Conservation (phyloP, 1,140 invertebrate genomes). For the Leucophenga varia region DNA sequence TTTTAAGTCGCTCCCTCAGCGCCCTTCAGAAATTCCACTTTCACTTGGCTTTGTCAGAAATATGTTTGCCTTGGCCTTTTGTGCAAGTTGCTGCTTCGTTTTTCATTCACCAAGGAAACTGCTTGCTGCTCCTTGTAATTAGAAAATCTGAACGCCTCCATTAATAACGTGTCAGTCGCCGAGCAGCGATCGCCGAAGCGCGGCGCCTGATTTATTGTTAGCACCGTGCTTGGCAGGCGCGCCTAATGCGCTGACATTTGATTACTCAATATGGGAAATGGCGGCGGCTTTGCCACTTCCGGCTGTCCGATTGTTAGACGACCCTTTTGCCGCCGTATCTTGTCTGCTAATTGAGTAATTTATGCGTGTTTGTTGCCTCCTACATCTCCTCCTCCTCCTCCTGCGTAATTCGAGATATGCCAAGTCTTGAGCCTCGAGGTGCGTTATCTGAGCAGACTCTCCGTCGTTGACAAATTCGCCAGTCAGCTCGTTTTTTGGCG, state of each 20-base stretch:
- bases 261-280: constrained; percentile 35
- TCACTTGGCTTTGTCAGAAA: no score
- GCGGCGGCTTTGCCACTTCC: constrained; percentile 30
- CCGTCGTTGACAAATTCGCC: constrained; percentile 31
- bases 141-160: constrained; percentile 24
- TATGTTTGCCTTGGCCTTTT: constrained; percentile 16
- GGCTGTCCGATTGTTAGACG: constrained; percentile 21
- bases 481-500: constrained; percentile 34
- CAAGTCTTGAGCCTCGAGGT: constrained; percentile 27
- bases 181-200: constrained; percentile 10
- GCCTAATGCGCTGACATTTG: constrained; percentile 40
- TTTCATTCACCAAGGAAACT: not conserved
- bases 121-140: constrained; percentile 22
- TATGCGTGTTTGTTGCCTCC: constrained; percentile 36
- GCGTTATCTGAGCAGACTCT: constrained; percentile 33
- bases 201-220: constrained; percentile 19
- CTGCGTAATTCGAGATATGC: constrained; percentile 17
- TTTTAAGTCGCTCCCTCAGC: constrained; percentile 2
- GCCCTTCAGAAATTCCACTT: constrained; percentile 6
- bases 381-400: constrained; percentile 3
- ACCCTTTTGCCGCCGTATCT: constrained; percentile 27
- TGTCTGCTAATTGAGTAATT: constrained; percentile 50
- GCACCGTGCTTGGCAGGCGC: constrained; percentile 1
- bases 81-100: not conserved
- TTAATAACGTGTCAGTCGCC: constrained; percentile 24